Evolutionary conservation across 2,888 invertebrate species (phyloP).

Genomic region (Ditula angustiorana): DNA sequence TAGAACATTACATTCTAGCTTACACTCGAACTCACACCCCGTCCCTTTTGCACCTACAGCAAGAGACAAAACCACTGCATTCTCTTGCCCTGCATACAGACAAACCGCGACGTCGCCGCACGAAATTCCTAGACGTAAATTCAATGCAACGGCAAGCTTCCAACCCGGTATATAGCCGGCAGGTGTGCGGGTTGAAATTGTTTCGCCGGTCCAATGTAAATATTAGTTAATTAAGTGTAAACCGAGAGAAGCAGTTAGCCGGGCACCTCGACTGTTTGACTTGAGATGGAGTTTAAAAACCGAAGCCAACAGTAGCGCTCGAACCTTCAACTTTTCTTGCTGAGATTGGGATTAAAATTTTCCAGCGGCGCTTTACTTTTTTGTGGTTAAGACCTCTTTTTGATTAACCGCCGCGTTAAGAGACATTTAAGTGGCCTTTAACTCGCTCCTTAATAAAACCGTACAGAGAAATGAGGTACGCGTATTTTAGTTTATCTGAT

Average conservation of each 20-base stretch:
- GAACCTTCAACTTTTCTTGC: constrained; percentile 14
- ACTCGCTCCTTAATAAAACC: too few species aligned
- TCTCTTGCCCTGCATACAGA: constrained; percentile 2
- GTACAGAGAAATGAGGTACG: too few species aligned
- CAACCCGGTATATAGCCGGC: constrained; percentile 66
- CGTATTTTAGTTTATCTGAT: too few species aligned
- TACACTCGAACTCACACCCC: background rate
- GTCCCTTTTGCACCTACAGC: constrained; percentile 10
- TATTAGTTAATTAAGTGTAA: constrained; percentile 84
- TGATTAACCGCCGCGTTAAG: background rate
- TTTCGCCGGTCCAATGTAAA: constrained; percentile 77
- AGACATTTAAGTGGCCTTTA: background rate
- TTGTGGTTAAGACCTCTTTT: background rate
- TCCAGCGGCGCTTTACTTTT: constrained; percentile 12
- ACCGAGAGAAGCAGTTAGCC: constrained; percentile 62
- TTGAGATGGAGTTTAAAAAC: constrained; percentile 59
- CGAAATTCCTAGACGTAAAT: constrained; percentile 49
- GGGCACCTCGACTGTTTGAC: constrained; percentile 54
- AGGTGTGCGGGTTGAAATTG: constrained; percentile 75
- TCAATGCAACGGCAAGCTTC: constrained; percentile 56
- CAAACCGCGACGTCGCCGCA: constrained; percentile 15
- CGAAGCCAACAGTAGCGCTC: constrained; percentile 41
- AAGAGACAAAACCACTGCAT: background rate
- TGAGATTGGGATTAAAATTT: constrained; percentile 31
- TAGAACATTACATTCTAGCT: background rate